phyloP scores from a whole-genome alignment of 2,888 invertebrate species.

The Macaria notata region DNA sequence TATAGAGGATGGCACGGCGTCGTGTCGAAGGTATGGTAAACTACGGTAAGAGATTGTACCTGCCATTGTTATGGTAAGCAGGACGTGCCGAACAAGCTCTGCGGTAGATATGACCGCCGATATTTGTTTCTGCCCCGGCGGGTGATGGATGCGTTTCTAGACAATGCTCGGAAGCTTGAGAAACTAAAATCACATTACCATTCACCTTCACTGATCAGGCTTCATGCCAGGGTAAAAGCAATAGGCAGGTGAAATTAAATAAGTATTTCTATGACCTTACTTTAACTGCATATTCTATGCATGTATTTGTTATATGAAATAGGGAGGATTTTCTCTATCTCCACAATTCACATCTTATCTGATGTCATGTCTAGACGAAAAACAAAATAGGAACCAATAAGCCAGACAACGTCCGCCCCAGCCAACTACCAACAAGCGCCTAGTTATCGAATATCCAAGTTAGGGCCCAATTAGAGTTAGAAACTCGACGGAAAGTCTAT shows the following conservation, averaged over 20 bases:
- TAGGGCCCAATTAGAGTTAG: slow-evolving; percentile 69
- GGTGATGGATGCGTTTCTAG: slow-evolving; percentile 32
- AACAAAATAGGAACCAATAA: slow-evolving; percentile 29
- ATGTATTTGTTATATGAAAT: no score
- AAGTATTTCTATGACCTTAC: no score
- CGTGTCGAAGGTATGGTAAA: slow-evolving; percentile 44
- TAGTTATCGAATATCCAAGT: slow-evolving; percentile 53
- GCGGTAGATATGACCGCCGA: slow-evolving; percentile 59
- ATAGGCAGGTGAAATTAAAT: not conserved
- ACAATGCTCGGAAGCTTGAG: slow-evolving; percentile 25
- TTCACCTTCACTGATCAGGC: not conserved
- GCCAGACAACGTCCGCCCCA: slow-evolving; percentile 31
- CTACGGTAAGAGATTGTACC: slow-evolving; percentile 54
- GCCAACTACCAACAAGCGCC: slow-evolving; percentile 22
- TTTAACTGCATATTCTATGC: not conserved
- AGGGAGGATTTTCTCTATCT: no score
- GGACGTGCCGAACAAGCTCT: slow-evolving; percentile 67
- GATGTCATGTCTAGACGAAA: slow-evolving; percentile 30
- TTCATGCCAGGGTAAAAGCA: not conserved
- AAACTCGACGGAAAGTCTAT: slow-evolving; percentile 58
- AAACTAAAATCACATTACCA: slow-evolving; percentile 6
- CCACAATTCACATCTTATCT: slow-evolving; percentile 14
- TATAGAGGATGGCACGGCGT: slow-evolving; percentile 65
- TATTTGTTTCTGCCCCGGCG: slow-evolving; percentile 23
- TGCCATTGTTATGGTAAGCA: slow-evolving; percentile 77